These are phyloP conservation scores for Pithys albifrons DNA, from an alignment of 2,113 vertebrate genomes.

Conservation along the genomic window DNA sequence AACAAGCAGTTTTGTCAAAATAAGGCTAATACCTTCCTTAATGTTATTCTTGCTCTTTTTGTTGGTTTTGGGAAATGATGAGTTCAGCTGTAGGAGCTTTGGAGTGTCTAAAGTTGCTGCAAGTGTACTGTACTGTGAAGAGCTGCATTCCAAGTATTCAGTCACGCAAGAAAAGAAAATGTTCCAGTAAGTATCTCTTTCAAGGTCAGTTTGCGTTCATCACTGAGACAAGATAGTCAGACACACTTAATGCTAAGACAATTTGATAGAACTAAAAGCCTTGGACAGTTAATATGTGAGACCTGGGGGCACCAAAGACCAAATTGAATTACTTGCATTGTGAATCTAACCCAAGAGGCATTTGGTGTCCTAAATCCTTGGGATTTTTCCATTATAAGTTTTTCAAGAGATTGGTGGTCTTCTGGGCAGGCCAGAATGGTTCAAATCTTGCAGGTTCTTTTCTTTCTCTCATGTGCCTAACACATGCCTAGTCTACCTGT, in stretches of 20 bases:
- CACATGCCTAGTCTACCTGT: neutral
- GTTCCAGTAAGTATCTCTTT: slow-evolving; percentile 30
- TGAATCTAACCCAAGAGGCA: neutral
- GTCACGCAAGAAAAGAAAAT: neutral
- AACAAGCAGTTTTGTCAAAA: slow-evolving; percentile 29
- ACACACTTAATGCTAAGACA: neutral
- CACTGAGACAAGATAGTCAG: neutral
- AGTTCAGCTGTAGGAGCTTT: neutral
- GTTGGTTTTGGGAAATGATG: slow-evolving; percentile 34
- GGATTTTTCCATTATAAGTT: neutral
- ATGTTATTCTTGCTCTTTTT: neutral
- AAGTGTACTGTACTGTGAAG: slow-evolving; percentile 23
- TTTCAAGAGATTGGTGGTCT: neutral
- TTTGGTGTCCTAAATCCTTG: neutral
- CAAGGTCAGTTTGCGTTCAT: slow-evolving; percentile 44
- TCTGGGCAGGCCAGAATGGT: neutral
- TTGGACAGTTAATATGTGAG: neutral
- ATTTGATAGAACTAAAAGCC: neutral
- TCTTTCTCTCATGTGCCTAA: neutral
- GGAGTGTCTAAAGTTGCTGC: slow-evolving; percentile 35
- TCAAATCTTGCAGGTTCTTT: neutral
- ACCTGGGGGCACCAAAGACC: neutral
- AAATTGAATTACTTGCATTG: neutral
- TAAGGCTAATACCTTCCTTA: slow-evolving; percentile 30
- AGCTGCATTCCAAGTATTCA: slow-evolving; percentile 31